phyloP scores from a whole-genome alignment of 2,888 invertebrate species.

The Nymphalis c-album region DNA sequence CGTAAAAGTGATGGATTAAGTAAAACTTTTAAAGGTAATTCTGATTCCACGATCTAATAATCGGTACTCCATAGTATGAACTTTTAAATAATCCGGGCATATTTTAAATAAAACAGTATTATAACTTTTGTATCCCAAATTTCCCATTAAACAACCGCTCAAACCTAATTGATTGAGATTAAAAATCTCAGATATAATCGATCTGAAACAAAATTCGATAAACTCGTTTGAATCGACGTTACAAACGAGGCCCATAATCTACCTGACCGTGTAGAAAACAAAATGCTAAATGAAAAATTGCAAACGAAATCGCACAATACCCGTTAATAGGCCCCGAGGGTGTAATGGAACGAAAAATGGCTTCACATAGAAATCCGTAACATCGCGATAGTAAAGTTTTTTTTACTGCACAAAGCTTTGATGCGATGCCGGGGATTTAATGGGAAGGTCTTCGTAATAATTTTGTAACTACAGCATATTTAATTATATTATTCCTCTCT shows the following conservation, averaged over 20 bases:
- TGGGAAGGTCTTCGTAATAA: neutral
- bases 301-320: conserved; percentile 41
- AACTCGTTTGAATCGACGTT: conserved; percentile 16
- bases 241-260: conserved; percentile 24
- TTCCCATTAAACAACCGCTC: conserved; percentile 2
- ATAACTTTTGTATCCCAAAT: conserved; percentile 11
- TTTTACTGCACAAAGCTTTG: conserved; percentile 26
- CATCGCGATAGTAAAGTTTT: conserved; percentile 21
- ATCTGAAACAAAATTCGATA: conserved; percentile 1
- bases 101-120: conserved; percentile 15
- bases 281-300: conserved; percentile 43
- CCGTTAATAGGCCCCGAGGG: conserved; percentile 42
- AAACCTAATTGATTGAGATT: neutral
- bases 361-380: conserved; percentile 25
- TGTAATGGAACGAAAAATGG: conserved; percentile 35
- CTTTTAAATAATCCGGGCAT: neutral
- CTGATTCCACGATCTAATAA: conserved; percentile 1
- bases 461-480: neutral
- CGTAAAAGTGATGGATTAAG: conserved; percentile 1
- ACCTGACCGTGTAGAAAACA: conserved; percentile 22
- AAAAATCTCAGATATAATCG: neutral
- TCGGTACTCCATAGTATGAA: neutral
- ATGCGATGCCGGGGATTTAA: conserved; percentile 10
- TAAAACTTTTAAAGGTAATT: neutral
- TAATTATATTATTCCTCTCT: no score